Base-by-base conservation (phyloP, 2,797 vertebrate genomes). In the Spea hammondii region DNA sequence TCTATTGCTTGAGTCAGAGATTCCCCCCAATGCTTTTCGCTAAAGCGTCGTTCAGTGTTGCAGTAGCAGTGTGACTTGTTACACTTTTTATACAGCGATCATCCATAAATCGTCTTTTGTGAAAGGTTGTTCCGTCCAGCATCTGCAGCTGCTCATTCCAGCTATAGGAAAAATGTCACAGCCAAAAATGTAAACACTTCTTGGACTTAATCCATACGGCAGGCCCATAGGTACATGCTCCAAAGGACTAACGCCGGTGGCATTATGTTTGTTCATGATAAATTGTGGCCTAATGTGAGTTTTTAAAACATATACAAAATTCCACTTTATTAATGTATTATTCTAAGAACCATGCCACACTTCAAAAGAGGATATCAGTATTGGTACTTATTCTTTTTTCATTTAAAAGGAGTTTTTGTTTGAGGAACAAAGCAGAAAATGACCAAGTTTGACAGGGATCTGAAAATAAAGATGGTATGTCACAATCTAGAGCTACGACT, bases 91-190 rank as follows among this genome's bases (percentile, higher is more conserved):
- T 53, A 59, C 11, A 45, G 11, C 17, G 65, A 67, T 65, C 5
- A 57, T 78, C 60, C 10, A 49, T 62, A 66, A 66, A 50, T 47
- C 46, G 14, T 79, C 70, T 50, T 68, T 53, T 69, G 65, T 51
- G 68, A 73, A 45, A 46, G 8, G 14, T 62, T 60, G 53, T 10
- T 55, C 50, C 47, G 14, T 32, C 32, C 32, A 32, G 32, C n/a
- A 45, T 73, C 77, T 79, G 71, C 70, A 79, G 47, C 59, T 32
- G n/a, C 47, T 79, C 65, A 69, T 53, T 53, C 7, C 47, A 9
- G 46, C 62, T 64, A 45, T n/a, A 46, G 8, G n/a, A 45, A 72
- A 65, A 13, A 55, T 54, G 55, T 70, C 64, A 17, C 6, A 9
- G 11, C 72, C 17, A 8, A 49, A 32, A 69, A 69, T 32, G n/a